Evolutionary conservation across 2,888 invertebrate genomes (phyloP).

Genomic region (Tinea pellionella): DNA sequence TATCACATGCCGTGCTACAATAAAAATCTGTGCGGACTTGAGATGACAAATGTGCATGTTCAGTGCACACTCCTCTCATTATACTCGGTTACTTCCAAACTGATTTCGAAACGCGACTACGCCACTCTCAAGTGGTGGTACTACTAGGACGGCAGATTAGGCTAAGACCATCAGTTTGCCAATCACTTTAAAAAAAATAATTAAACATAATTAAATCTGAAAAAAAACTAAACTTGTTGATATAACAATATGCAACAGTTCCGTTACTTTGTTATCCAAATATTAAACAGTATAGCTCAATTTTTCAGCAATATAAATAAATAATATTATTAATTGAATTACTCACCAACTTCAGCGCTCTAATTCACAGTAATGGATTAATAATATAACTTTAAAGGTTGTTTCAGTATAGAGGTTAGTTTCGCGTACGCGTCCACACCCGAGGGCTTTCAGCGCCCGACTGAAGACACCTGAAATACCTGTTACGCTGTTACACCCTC

Average conservation of each 20-base stretch:
- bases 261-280: conserved; percentile 15
- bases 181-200: no score
- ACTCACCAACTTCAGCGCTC: not conserved
- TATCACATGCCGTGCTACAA: no score
- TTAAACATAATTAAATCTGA: not conserved
- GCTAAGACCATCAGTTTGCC: no score
- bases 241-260: conserved; percentile 19
- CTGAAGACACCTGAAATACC: conserved; percentile 32
- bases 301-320: not conserved
- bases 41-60: no score
- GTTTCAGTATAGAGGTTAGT: not conserved
- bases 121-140: no score
- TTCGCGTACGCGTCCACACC: conserved; percentile 23
- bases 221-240: conserved; percentile 19
- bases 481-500: conserved; percentile 40
- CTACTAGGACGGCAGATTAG: no score
- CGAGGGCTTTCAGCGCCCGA: conserved; percentile 25
- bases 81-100: no score
- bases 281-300: not conserved
- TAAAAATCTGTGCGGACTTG: no score
- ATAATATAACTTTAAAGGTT: not conserved
- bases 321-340: not conserved
- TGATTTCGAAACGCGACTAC: no score
- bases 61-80: no score
- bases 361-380: not conserved